Evolutionary conservation across 2,113 vertebrate genomes (phyloP).

Genomic region (Ranitomeya imitator): DNA sequence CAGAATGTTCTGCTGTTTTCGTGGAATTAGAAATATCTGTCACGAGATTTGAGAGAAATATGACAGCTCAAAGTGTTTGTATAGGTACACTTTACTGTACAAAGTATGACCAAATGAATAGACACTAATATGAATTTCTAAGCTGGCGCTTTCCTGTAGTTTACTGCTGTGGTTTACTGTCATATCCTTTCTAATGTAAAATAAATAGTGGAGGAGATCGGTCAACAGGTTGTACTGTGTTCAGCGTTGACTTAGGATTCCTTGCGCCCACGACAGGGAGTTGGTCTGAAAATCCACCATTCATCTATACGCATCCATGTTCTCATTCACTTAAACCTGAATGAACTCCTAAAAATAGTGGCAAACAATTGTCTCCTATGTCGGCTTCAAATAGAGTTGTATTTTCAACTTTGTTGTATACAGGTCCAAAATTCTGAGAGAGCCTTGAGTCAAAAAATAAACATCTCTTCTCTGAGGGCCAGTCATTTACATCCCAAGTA

Average conservation of each 20-base stretch:
- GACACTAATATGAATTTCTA: background rate
- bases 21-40: conserved; percentile 10
- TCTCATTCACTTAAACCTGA: too few relatives aligned
- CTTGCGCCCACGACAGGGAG: background rate
- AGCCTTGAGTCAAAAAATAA: too few relatives aligned
- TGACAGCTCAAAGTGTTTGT: background rate
- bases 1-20: background rate
- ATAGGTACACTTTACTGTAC: conserved; percentile 5
- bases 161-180: background rate
- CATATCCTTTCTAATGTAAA: background rate
- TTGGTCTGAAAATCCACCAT: background rate
- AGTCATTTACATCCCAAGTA: too few relatives aligned
- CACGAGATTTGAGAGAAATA: background rate
- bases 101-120: conserved; percentile 5
- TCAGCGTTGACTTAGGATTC: background rate
- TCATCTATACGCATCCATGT: background rate
- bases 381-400: too few relatives aligned
- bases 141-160: background rate
- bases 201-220: background rate
- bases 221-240: too few relatives aligned
- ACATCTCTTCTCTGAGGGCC: too few relatives aligned
- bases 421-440: too few relatives aligned
- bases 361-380: too few relatives aligned
- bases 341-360: too few relatives aligned
- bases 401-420: too few relatives aligned